Evolutionary conservation across 2,888 invertebrate species (phyloP).

Genomic region (Linnaemya tessellans): DNA sequence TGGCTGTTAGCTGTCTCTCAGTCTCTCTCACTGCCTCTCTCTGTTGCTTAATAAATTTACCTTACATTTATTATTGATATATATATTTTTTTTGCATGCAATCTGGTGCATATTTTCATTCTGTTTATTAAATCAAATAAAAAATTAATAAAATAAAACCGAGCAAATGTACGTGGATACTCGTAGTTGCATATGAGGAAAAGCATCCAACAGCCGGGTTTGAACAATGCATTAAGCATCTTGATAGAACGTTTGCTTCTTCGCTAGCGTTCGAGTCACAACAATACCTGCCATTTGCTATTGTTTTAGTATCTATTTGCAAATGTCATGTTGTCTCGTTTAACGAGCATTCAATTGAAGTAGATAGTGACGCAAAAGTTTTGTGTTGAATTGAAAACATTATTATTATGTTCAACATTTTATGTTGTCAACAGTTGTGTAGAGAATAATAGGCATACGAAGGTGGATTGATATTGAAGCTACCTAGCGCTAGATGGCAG

Average conservation of each 20-base stretch:
- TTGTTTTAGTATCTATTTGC: slow-evolving; percentile 55
- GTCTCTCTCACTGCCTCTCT: too few relatives aligned
- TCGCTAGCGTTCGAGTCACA: not conserved
- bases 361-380: slow-evolving; percentile 6
- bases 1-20: too few relatives aligned
- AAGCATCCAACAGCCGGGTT: not conserved
- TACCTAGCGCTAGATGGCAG: too few relatives aligned
- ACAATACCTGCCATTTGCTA: slow-evolving; percentile 43
- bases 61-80: not conserved
- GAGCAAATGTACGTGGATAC: too few relatives aligned
- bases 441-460: too few relatives aligned
- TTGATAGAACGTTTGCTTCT: slow-evolving; percentile 38
- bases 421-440: too few relatives aligned
- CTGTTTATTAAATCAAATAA: not conserved
- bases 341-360: slow-evolving; percentile 4
- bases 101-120: not conserved
- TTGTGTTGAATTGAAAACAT: not conserved
- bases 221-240: not conserved
- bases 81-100: not conserved
- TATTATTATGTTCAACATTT: too few relatives aligned
- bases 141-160: not conserved
- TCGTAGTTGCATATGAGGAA: too few relatives aligned
- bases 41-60: not conserved
- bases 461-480: too few relatives aligned
- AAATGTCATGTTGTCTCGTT: slow-evolving; percentile 24